Conservation (phyloP, 2,888 invertebrate genomes). For the Macropis europaea region DNA sequence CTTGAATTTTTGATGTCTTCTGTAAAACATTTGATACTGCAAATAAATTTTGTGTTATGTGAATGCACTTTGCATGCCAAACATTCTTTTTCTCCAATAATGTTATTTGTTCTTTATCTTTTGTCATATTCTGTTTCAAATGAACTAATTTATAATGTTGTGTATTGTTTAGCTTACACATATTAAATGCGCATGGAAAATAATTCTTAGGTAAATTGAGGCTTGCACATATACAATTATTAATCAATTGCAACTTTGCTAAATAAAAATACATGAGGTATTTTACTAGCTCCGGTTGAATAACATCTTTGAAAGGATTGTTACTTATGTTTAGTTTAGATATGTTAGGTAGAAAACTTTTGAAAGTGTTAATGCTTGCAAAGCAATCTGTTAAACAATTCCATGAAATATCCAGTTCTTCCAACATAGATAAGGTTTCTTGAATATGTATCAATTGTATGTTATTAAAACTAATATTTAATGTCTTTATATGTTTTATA, state of each 20-base stretch:
- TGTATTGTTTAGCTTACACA: slow-evolving; percentile 24
- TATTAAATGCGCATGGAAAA: slow-evolving; percentile 35
- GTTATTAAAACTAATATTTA: slow-evolving; percentile 56
- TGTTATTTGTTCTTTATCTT: not conserved
- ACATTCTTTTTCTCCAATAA: not conserved
- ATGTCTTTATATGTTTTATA: slow-evolving; percentile 30
- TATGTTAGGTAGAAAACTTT: slow-evolving; percentile 37
- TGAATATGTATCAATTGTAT: slow-evolving; percentile 33
- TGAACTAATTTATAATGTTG: slow-evolving; percentile 12
- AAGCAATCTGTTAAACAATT: slow-evolving; percentile 40
- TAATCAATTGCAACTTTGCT: slow-evolving; percentile 24
- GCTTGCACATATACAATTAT: not conserved
- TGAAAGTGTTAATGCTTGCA: slow-evolving; percentile 25
- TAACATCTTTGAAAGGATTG: slow-evolving; percentile 51
- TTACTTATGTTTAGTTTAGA: slow-evolving; percentile 37
- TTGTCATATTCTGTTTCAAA: slow-evolving; percentile 6
- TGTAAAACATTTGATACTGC: not conserved
- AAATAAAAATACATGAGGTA: slow-evolving; percentile 5
- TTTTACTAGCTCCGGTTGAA: slow-evolving; percentile 15
- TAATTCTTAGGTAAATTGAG: slow-evolving; percentile 7
- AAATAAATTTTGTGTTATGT: slow-evolving; percentile 17
- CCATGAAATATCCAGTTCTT: slow-evolving; percentile 55
- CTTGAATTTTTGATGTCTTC: slow-evolving; percentile 18
- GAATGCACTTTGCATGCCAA: slow-evolving; percentile 17
- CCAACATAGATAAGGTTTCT: slow-evolving; percentile 14